These are phyloP conservation scores for Caenorhabditis panamensis DNA, from an alignment of 2,888 invertebrate genomes.

Conservation along the genomic window DNA sequence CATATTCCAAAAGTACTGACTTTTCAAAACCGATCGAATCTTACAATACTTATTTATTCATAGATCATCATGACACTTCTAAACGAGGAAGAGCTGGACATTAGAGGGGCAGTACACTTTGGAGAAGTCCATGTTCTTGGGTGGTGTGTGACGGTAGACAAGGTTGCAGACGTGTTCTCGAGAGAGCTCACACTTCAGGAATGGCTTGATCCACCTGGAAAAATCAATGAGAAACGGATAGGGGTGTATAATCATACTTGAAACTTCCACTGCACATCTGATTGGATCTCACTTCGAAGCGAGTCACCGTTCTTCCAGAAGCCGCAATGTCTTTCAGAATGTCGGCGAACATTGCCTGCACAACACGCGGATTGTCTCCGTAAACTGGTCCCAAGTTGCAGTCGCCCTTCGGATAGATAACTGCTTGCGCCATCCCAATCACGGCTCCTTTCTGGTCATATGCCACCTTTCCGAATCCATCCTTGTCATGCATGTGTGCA, in stretches of 20 bases:
- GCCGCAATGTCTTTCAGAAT: slow-evolving; percentile 27
- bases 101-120: slow-evolving; percentile 43
- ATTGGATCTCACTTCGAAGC: slow-evolving; percentile 30
- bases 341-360: slow-evolving; percentile 30
- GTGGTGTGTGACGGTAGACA: slow-evolving; percentile 14
- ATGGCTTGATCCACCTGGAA: slow-evolving; percentile 47
- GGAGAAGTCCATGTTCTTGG: slow-evolving; percentile 13
- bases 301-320: slow-evolving; percentile 17
- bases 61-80: no score
- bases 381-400: slow-evolving; percentile 41
- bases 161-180: slow-evolving; percentile 18
- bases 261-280: slow-evolving; percentile 23
- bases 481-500: slow-evolving; percentile 20
- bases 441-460: slow-evolving; percentile 27
- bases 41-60: no score
- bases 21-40: no score
- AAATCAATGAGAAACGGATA: neutral
- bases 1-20: no score
- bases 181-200: slow-evolving; percentile 26
- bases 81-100: slow-evolving; percentile 36
- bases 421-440: slow-evolving; percentile 31
- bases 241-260: neutral
- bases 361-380: slow-evolving; percentile 34
- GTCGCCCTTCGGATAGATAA: slow-evolving; percentile 29
- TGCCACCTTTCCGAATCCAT: slow-evolving; percentile 34